phyloP scores from a whole-genome alignment of 2,888 invertebrate species.

The Leptinotarsa haldemani region DNA sequence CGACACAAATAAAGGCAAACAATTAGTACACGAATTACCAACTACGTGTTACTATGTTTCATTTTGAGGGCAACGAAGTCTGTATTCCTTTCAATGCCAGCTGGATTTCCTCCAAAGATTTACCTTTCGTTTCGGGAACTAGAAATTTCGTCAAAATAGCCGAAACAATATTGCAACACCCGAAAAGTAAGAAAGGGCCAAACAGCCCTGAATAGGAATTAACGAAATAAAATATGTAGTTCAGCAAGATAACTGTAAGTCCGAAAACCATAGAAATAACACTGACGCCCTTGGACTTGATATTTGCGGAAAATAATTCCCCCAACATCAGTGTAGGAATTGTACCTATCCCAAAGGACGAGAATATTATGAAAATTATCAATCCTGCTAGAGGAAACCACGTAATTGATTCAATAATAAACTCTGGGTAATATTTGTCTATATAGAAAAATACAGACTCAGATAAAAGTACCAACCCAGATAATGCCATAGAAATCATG shows the following conservation, averaged over 20 bases:
- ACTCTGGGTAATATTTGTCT: slow-evolving; percentile 40
- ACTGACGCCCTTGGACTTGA: slow-evolving; percentile 54
- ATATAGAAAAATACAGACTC: slow-evolving; percentile 53
- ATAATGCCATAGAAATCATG: slow-evolving; percentile 49
- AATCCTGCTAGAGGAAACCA: slow-evolving; percentile 58
- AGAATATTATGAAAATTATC: slow-evolving; percentile 51
- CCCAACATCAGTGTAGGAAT: slow-evolving; percentile 56
- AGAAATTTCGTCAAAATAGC: slow-evolving; percentile 51
- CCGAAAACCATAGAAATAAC: slow-evolving; percentile 44
- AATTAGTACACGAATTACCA: too few relatives aligned
- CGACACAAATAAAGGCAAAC: too few relatives aligned
- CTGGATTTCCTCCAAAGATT: slow-evolving; percentile 37
- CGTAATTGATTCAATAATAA: slow-evolving; percentile 46
- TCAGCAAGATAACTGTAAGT: slow-evolving; percentile 46
- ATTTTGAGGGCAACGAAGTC: too few relatives aligned
- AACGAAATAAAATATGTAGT: slow-evolving; percentile 57
- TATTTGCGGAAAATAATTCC: slow-evolving; percentile 57
- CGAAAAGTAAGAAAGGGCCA: slow-evolving; percentile 55
- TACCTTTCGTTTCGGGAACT: slow-evolving; percentile 55
- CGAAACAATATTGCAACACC: slow-evolving; percentile 32
- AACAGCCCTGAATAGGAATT: slow-evolving; percentile 53
- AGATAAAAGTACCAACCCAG: slow-evolving; percentile 46
- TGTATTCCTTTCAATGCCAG: not conserved
- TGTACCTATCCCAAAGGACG: slow-evolving; percentile 52
- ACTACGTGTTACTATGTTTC: too few relatives aligned